Conservation (phyloP, 2,888 invertebrate genomes). For the Drymonia ruficornis region DNA sequence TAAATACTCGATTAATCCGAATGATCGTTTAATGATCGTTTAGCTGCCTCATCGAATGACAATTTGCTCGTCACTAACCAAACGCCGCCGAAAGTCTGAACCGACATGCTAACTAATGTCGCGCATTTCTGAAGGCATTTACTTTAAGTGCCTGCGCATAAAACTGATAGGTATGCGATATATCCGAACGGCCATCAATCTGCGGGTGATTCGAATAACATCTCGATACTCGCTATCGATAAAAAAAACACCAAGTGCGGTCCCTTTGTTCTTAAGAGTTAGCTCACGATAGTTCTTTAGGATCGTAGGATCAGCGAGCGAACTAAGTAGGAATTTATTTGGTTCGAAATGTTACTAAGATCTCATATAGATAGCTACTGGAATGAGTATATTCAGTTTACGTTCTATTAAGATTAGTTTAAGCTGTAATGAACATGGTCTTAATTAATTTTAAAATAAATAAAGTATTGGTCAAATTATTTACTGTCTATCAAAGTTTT, state of each 20-base stretch:
- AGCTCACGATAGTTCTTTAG: constrained; percentile 29
- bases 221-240: constrained; percentile 56
- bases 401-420: neutral
- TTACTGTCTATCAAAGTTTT: no score
- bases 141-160: constrained; percentile 76
- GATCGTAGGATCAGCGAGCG: constrained; percentile 13
- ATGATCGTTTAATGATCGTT: constrained; percentile 49
- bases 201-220: constrained; percentile 47
- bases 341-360: constrained; percentile 1
- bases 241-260: constrained; percentile 43
- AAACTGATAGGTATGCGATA: constrained; percentile 81
- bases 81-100: constrained; percentile 50
- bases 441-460: no score
- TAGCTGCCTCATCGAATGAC: constrained; percentile 52
- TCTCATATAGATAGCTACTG: neutral
- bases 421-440: no score
- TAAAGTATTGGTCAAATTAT: no score
- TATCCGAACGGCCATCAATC: constrained; percentile 70
- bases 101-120: constrained; percentile 65
- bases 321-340: constrained; percentile 1
- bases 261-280: constrained; percentile 43
- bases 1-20: constrained; percentile 43
- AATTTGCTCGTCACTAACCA: constrained; percentile 58
- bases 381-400: neutral
- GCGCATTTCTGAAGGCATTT: constrained; percentile 77